Base-by-base conservation (phyloP, 1,140 invertebrate species). In the Papilio glaucus region DNA sequence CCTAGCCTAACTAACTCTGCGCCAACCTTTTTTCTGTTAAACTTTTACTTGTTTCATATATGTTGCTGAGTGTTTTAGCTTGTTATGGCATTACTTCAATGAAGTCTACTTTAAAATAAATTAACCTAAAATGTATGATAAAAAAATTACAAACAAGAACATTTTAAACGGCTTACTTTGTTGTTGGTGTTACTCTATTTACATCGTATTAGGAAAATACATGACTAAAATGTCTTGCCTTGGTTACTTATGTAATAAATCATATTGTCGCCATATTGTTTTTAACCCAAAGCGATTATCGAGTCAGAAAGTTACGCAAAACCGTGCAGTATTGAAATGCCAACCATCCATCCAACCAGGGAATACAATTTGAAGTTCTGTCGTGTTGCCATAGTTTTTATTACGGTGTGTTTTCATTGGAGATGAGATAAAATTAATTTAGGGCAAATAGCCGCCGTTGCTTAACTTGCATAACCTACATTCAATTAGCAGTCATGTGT, bases 1-100 rank as follows among this genome's bases (percentile, higher is more conserved):
- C 67, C 67, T 69, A 69, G 67, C 41, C 67, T 69, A 69, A 69
- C 67, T 69, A 69, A 65, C 62, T 42, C 67, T 68, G 65, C 41
- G 67, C 67, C 67, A 15, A 49, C 67, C 26, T 69, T 69, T 69
- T 57, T 57, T 1, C 21, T 15, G n/a, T 18, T 10, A 33, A 49
- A 33, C 42, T 69, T 33, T 69, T 37, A 18, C 26, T 68, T 42
- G 41, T 68, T 68, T 45, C 12, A 13, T 15, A 15, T 29, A 53
- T 33, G 41, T 49, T 24, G 6, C 29, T 33, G 39, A 18, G 39
- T 24, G 41, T 45, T 41, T 68, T 65, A 15, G 67, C 67, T 53
- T 69, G 67, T 69, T 57, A 21, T 57, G 18, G 49, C 21, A 57
- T 57, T 57, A 57, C 49, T 49, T 49, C 21, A 18, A 49, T 49